These are phyloP conservation scores for Furnarius figulus DNA, from an alignment of 2,113 vertebrate genomes.

Conservation along the genomic window DNA sequence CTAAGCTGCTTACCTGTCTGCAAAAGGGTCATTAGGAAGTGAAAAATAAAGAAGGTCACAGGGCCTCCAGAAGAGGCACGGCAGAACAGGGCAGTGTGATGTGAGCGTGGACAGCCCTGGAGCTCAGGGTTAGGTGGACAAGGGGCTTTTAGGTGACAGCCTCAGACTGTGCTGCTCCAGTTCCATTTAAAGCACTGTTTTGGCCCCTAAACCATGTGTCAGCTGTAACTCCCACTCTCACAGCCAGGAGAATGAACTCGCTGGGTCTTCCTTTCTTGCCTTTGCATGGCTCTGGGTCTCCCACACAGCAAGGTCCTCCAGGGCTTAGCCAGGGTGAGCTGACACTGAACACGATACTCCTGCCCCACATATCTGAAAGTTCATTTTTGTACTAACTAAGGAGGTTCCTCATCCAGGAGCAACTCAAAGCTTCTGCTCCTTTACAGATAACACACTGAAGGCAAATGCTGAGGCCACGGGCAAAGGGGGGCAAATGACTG, in stretches of 20 bases:
- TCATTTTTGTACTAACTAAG: neutral
- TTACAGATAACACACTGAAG: neutral
- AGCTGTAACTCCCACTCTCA: neutral
- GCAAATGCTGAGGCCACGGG: neutral
- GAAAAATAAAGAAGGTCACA: neutral
- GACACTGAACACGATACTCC: neutral
- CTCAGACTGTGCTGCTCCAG: neutral
- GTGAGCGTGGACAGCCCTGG: neutral
- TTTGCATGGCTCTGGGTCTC: neutral
- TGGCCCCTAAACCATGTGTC: neutral
- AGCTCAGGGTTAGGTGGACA: neutral
- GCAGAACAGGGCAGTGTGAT: accelerated
- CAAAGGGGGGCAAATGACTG: slow-evolving; percentile 3
- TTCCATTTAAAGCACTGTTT: neutral
- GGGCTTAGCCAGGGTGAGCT: neutral
- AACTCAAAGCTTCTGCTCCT: neutral
- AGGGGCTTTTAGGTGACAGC: neutral
- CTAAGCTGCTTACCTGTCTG: neutral
- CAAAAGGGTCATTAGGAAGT: neutral
- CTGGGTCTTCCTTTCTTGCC: neutral
- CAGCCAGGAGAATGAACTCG: neutral
- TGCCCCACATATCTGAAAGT: neutral
- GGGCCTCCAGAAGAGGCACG: neutral
- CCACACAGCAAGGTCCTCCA: neutral
- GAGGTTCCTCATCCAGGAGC: neutral